Conservation (phyloP, 1,140 invertebrate genomes). For the Uloborus diversus region DNA sequence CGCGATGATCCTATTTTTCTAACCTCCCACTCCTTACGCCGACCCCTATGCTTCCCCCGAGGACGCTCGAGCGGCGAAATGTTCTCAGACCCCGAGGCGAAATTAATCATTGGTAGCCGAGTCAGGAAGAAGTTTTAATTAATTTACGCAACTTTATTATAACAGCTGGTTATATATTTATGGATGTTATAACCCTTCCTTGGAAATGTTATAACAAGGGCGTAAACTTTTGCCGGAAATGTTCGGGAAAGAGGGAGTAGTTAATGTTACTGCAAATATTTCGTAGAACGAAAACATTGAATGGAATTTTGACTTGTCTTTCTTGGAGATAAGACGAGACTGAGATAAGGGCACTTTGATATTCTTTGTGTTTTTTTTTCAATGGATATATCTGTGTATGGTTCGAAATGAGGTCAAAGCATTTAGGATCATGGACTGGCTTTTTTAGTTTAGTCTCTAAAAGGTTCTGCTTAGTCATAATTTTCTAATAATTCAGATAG, state of each 20-base stretch:
- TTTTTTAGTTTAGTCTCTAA: too few species aligned
- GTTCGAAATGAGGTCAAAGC: too few species aligned
- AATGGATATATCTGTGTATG: too few species aligned
- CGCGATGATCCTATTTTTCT: conserved; percentile 9
- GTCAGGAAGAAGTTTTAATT: conserved; percentile 44
- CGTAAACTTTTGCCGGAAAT: not conserved
- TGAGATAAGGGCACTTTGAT: too few species aligned
- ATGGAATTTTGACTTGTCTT: too few species aligned
- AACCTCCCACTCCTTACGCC: not conserved
- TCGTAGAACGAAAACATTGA: too few species aligned
- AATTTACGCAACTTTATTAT: conserved; percentile 53
- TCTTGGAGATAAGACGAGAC: too few species aligned
- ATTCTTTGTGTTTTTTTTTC: too few species aligned
- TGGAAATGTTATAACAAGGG: not conserved
- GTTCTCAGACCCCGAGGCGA: conserved; percentile 11
- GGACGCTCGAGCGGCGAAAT: conserved; percentile 11
- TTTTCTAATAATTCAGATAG: too few species aligned
- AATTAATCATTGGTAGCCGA: conserved; percentile 45
- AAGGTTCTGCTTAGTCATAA: too few species aligned
- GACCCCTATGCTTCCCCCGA: not conserved
- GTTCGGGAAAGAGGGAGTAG: not conserved
- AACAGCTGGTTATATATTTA: conserved; percentile 47
- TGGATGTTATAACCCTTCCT: conserved; percentile 2
- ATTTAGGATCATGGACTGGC: too few species aligned
- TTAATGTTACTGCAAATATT: too few species aligned